Conservation (phyloP, 2,797 vertebrate genomes). For the Lophius americanus region DNA sequence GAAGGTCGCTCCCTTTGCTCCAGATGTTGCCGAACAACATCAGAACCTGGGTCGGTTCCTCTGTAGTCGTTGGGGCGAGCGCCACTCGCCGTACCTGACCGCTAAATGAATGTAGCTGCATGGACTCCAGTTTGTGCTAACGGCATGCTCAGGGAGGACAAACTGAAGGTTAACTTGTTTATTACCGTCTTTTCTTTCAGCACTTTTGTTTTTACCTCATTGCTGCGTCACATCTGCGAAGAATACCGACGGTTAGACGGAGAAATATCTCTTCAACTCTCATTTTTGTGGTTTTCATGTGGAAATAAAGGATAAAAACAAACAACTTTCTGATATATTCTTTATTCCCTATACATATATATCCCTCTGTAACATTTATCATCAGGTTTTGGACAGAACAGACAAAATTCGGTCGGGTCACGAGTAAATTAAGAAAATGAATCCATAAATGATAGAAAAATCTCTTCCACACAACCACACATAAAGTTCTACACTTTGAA, state of each 20-base stretch:
- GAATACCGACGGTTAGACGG: conserved; percentile 53
- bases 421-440: conserved; percentile 74
- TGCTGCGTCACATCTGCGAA: conserved; percentile 32
- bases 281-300: neutral
- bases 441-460: conserved; percentile 81
- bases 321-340: conserved; percentile 60
- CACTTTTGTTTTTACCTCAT: conserved; percentile 29
- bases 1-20: too few species aligned
- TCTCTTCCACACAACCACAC: conserved; percentile 92
- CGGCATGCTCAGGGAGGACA: conserved; percentile 61
- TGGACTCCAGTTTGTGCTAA: conserved; percentile 47
- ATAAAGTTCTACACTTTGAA: conserved; percentile 91
- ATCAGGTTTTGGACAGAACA: conserved; percentile 69
- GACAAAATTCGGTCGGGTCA: conserved; percentile 74
- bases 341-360: conserved; percentile 78
- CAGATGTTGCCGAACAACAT: too few species aligned
- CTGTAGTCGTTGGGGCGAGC: too few species aligned
- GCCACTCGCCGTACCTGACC: neutral
- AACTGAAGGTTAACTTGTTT: conserved; percentile 4
- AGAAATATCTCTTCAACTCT: conserved; percentile 52
- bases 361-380: conserved; percentile 75
- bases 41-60: too few species aligned
- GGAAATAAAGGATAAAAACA: conserved; percentile 10
- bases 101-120: conserved; percentile 50
- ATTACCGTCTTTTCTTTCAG: conserved; percentile 14